Conservation (phyloP, 2,797 vertebrate species). For the Myotis pilosus region DNA sequence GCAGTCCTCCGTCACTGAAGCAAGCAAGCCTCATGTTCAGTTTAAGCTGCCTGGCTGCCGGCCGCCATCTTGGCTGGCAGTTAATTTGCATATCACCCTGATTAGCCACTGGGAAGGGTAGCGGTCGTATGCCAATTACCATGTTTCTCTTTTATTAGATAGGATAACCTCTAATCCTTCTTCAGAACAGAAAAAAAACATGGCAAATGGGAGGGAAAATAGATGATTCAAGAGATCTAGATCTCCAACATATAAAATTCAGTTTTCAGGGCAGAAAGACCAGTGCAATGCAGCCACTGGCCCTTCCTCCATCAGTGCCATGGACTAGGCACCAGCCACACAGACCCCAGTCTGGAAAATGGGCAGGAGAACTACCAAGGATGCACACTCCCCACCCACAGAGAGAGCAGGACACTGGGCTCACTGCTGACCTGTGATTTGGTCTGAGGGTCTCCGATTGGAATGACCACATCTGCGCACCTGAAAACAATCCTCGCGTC, state of each 20-base stretch:
- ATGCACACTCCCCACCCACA: accelerated
- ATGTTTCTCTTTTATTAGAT: too few relatives aligned
- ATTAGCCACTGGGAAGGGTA: too few relatives aligned
- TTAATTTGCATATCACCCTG: too few relatives aligned
- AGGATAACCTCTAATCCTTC: not conserved
- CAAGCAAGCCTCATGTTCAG: too few relatives aligned
- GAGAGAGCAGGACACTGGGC: not conserved
- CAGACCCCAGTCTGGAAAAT: not conserved
- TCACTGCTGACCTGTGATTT: not conserved
- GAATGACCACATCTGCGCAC: not conserved
- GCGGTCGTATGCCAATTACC: too few relatives aligned
- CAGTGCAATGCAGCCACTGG: not conserved
- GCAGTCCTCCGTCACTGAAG: too few relatives aligned
- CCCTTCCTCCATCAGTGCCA: not conserved
- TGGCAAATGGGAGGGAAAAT: not conserved
- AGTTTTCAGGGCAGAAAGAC: not conserved
- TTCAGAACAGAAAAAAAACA: not conserved
- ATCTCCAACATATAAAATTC: not conserved
- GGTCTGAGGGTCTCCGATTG: not conserved
- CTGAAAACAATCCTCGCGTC: not conserved
- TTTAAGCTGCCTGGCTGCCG: too few relatives aligned
- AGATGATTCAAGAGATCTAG: not conserved
- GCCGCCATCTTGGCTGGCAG: too few relatives aligned
- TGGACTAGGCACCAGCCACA: not conserved
- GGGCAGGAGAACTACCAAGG: not conserved